These are phyloP conservation scores for Oryzias sinensis DNA, from an alignment of 2,797 vertebrate species.

Conservation along the genomic window DNA sequence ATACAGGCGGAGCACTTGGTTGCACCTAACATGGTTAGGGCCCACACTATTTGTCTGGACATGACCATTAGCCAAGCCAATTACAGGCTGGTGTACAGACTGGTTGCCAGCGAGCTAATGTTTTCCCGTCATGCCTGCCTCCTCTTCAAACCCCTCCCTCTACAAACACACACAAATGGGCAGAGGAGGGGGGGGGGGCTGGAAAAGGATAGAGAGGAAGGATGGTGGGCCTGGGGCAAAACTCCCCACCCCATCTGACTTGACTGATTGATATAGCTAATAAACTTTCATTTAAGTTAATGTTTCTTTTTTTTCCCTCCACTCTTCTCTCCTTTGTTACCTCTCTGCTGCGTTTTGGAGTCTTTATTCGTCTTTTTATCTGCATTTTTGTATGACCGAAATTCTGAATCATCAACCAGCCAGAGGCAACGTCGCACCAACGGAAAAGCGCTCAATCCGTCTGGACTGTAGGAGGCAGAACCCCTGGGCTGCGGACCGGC, in stretches of 20 bases:
- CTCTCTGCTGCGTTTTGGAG: conserved; percentile 9
- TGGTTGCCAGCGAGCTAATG: conserved; percentile 72
- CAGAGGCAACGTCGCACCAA: conserved; percentile 59
- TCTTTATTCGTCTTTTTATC: conserved; percentile 9
- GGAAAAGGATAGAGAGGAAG: conserved; percentile 38
- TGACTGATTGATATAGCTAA: conserved; percentile 76
- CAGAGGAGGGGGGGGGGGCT: conserved; percentile 7
- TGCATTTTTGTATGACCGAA: conserved; percentile 21
- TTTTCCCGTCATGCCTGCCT: conserved; percentile 71
- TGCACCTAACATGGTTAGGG: conserved; percentile 64
- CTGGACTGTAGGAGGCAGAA: conserved; percentile 49
- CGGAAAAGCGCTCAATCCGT: conserved; percentile 57
- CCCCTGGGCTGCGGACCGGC: too few relatives aligned
- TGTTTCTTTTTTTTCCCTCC: conserved; percentile 40
- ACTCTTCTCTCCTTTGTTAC: conserved; percentile 3
- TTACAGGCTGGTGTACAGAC: conserved; percentile 72
- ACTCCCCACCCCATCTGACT: conserved; percentile 42
- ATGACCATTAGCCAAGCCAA: conserved; percentile 74
- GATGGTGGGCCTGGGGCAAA: conserved; percentile 54
- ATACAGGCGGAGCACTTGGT: conserved; percentile 55
- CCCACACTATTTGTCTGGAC: conserved; percentile 74
- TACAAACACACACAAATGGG: conserved; percentile 31
- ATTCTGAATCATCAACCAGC: conserved; percentile 54
- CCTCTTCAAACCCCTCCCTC: conserved; percentile 38
- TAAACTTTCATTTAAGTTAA: conserved; percentile 80